phyloP scores from a whole-genome alignment of 1,140 invertebrate species.

The Ericerus pela region DNA sequence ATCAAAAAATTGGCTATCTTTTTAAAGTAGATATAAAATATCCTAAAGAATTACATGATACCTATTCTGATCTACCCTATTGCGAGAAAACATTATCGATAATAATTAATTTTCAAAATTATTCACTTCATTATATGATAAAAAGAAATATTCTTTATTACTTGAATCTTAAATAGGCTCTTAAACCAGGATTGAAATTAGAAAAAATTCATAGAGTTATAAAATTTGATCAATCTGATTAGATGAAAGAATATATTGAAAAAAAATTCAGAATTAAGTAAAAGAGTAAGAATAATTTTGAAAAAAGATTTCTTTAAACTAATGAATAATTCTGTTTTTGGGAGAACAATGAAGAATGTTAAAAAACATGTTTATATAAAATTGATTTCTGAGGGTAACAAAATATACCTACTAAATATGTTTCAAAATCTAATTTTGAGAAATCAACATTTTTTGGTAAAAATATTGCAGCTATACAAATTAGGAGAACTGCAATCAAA shows the following conservation, averaged over 20 bases:
- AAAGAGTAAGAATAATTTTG: neutral
- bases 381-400: too few species aligned
- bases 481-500: too few species aligned
- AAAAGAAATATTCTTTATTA: neutral
- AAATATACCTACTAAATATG: too few species aligned
- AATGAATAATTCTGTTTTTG: too few species aligned
- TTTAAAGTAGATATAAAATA: slow-evolving; percentile 14
- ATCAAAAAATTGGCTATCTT: neutral
- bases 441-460: too few species aligned
- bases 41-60: slow-evolving; percentile 8
- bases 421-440: too few species aligned
- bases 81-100: neutral
- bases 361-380: too few species aligned
- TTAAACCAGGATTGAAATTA: neutral
- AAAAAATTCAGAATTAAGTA: neutral
- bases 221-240: neutral
- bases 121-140: neutral
- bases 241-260: neutral
- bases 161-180: neutral
- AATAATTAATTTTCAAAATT: neutral
- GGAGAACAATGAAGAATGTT: too few species aligned
- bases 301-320: neutral
- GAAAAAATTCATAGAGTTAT: too few species aligned
- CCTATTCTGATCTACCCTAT: slow-evolving; percentile 2
- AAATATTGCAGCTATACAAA: too few species aligned